Percentiles rank a stretch among this genome's conserved stretches.
Evolutionary conservation across 2,113 vertebrate species (phyloP).

Genomic region (Tyto alba): DNA sequence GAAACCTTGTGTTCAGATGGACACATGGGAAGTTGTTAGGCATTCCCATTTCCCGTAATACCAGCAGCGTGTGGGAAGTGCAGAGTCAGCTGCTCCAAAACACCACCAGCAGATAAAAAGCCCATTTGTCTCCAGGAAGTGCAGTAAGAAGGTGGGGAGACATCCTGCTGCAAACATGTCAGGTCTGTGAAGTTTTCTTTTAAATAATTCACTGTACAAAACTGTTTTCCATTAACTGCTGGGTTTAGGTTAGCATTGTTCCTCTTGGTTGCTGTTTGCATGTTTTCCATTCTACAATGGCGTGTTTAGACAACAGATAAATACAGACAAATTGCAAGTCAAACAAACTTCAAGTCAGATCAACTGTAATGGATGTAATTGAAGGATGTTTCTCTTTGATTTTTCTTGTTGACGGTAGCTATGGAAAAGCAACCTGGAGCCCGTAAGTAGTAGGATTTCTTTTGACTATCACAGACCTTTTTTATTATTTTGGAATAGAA

Average conservation of each 20-base stretch:
- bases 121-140: neutral
- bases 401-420: neutral
- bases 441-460: neutral
- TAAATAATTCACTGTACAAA: neutral
- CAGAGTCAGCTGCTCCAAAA: neutral
- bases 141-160: accelerated
- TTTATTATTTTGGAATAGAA: neutral
- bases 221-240: neutral
- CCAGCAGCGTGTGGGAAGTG: accelerated
- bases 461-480: neutral
- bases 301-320: neutral
- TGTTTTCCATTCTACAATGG: neutral
- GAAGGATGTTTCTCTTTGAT: neutral
- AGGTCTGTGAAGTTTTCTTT: neutral
- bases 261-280: neutral
- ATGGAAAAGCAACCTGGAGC: neutral
- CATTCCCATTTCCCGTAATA: neutral
- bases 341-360: neutral
- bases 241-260: neutral
- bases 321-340: neutral
- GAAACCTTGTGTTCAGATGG: neutral
- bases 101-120: neutral
- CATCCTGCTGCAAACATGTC: neutral
- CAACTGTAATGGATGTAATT: neutral
- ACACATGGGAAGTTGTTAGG: neutral